Base-by-base conservation (phyloP, 2,113 vertebrate species). In the Neodontobutis hainanensis region DNA sequence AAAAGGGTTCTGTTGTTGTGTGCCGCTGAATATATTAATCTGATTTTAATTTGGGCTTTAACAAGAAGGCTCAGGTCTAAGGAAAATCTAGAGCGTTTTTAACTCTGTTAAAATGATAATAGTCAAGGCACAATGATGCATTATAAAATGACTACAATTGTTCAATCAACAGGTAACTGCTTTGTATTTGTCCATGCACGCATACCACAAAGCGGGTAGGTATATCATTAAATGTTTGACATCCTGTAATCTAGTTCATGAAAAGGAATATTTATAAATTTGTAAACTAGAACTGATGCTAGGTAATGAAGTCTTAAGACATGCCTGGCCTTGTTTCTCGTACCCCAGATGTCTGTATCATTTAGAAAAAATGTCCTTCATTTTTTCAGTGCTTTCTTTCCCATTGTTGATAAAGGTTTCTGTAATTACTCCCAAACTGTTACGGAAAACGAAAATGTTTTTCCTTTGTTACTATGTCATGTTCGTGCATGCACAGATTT, bases 371-470 rank as follows among this genome's bases (percentile, higher is more conserved):
- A 11, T 35, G 51, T 53, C 51, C 51, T 53, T 53, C 51, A 53
- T 11, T 35, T 12, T 12, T 27, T 27, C 3, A 2, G 19, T 36
- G 36, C n/a, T 47, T 60, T 44, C 32, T 50, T 53, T 68, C 42
- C 42, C 47, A 40, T 19, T 49, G 49, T 44, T 63, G 16, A 34
- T 42, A 3, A 14, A 7, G 42, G 48, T 36, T 61, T 55, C 35
- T 38, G 8, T 55, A 55, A 55, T 55, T 55, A 55, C 14, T 55
- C 52, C 14, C 35, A 55, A 38, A 55, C 44, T 64, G 42, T 52
- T 14, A 45, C 12, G 48, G 47, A 6, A 16, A 12, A 45, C 43
- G 4, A 27, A 4, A 32, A 8, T 7, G 16, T 34, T 68, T 8
- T 42, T 8, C 11, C 36, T 15, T 15, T 16, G 55, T 42, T 55